phyloP scores from a whole-genome alignment of 1,140 invertebrate species.

The Drosophila melanica region DNA sequence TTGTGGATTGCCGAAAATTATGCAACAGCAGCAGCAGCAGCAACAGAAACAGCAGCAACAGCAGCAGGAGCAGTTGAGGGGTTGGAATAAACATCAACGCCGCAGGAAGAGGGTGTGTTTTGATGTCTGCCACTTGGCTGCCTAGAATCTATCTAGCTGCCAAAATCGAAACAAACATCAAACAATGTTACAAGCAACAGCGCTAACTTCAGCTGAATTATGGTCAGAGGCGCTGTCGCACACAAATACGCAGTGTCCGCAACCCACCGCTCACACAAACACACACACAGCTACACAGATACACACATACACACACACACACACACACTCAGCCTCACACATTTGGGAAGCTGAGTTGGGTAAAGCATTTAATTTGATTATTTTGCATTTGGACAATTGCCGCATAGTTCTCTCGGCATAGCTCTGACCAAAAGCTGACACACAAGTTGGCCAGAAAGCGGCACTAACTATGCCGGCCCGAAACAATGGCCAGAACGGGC shows the following conservation, averaged over 20 bases:
- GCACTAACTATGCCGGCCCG: slow-evolving; percentile 19
- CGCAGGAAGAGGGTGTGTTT: slow-evolving; percentile 63
- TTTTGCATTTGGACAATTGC: slow-evolving; percentile 65
- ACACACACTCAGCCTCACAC: neutral
- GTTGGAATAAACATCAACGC: slow-evolving; percentile 24
- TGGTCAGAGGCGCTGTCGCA: slow-evolving; percentile 21
- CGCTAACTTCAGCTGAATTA: slow-evolving; percentile 40
- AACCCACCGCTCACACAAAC: neutral
- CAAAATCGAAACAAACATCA: slow-evolving; percentile 6
- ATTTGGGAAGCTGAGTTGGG: slow-evolving; percentile 1
- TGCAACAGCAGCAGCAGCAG: slow-evolving; percentile 63
- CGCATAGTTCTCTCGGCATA: slow-evolving; percentile 57
- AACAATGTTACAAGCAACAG: slow-evolving; percentile 7
- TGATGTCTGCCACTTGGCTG: slow-evolving; percentile 79
- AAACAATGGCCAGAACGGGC: slow-evolving; percentile 34
- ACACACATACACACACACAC: neutral
- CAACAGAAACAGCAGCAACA: slow-evolving; percentile 13
- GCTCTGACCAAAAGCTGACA: slow-evolving; percentile 55
- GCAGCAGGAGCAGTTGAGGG: slow-evolving; percentile 9
- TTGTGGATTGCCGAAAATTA: slow-evolving; percentile 83
- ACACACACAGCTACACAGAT: neutral
- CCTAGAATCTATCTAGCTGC: slow-evolving; percentile 27
- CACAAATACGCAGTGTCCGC: slow-evolving; percentile 3
- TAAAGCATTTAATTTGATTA: slow-evolving; percentile 75
- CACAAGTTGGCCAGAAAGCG: slow-evolving; percentile 56